phyloP scores from a whole-genome alignment of 1,140 invertebrate genomes.

The Bombus consobrinus region DNA sequence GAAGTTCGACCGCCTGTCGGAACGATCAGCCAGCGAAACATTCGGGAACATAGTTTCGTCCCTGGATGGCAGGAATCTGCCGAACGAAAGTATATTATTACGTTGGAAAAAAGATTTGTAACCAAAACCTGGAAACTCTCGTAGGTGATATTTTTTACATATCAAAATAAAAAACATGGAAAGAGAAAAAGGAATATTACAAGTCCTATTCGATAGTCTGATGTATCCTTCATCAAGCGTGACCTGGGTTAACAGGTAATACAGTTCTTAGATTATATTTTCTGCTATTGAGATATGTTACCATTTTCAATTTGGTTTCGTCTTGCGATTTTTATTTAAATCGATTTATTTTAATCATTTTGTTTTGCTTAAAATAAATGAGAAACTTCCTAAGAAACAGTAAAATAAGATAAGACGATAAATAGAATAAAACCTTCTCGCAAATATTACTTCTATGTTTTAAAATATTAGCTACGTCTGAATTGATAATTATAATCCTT shows the following conservation, averaged over 20 bases:
- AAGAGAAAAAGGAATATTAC: neutral
- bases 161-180: neutral
- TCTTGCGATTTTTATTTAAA: neutral
- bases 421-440: neutral
- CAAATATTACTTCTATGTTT: neutral
- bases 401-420: neutral
- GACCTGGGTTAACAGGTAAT: too few species aligned
- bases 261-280: too few species aligned
- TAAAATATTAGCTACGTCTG: neutral
- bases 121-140: neutral
- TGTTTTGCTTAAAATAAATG: too few species aligned
- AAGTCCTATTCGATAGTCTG: neutral
- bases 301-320: too few species aligned
- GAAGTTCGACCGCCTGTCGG: conserved; percentile 7
- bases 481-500: neutral
- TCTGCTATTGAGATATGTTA: too few species aligned
- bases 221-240: too few species aligned
- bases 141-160: neutral
- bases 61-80: neutral
- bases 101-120: neutral
- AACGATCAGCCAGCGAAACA: conserved; percentile 18
- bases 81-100: conserved; percentile 14
- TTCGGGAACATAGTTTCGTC: neutral
- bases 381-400: too few species aligned
- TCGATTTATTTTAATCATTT: neutral